A percentile compares a stretch with the other conserved stretches of the same genome.
Conservation (phyloP, 2,113 vertebrate species). For the Mus spicilegus region DNA sequence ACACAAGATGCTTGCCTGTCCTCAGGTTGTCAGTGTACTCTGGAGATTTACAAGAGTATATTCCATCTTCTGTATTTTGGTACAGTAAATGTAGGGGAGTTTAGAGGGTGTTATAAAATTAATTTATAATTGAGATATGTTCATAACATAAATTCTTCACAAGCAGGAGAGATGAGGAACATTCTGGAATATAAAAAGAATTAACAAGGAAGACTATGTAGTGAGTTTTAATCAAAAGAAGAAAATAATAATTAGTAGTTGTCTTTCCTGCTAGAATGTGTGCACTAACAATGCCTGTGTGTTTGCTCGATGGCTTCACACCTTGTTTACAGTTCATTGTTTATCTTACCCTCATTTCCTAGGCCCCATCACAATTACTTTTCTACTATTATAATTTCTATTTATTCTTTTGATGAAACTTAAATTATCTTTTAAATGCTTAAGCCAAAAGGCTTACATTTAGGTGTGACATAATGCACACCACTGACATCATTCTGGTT, state of each 20-base stretch:
- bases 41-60: not conserved
- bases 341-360: not conserved
- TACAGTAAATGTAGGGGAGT: not conserved
- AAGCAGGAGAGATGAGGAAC: not conserved
- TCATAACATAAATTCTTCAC: slow-evolving; percentile 14
- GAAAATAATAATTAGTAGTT: not conserved
- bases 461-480: not conserved
- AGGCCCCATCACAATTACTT: not conserved
- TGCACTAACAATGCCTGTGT: not conserved
- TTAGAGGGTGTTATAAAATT: slow-evolving; percentile 6
- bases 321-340: not conserved
- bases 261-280: not conserved
- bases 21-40: not conserved
- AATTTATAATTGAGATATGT: slow-evolving; percentile 11
- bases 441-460: not conserved
- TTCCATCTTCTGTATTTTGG: not conserved
- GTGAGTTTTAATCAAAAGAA: not conserved
- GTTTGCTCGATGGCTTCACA: not conserved
- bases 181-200: not conserved
- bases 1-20: not conserved
- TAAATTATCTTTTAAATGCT: slow-evolving; percentile 40
- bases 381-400: not conserved
- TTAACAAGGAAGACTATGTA: not conserved
- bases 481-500: not conserved
- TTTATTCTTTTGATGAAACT: not conserved